A percentile compares a stretch with the other conserved stretches of the same genome.
phyloP scores from a whole-genome alignment of 2,888 invertebrate genomes.

The Pseudoips prasinana region DNA sequence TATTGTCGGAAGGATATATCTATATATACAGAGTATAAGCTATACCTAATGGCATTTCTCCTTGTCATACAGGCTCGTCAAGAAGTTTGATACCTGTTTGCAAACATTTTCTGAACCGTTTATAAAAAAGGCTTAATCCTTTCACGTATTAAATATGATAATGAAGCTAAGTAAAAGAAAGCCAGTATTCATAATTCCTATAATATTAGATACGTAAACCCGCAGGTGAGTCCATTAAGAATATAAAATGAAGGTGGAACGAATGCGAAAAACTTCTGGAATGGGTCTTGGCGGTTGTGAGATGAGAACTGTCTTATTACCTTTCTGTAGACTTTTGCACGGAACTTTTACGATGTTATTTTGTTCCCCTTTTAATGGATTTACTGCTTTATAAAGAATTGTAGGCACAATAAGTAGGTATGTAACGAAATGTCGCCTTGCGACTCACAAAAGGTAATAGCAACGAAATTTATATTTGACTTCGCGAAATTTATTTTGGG shows the following conservation, averaged over 20 bases:
- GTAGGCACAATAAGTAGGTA: constrained; percentile 34
- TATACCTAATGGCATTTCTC: too few relatives aligned
- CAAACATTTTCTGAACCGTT: too few relatives aligned
- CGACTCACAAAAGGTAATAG: constrained; percentile 21
- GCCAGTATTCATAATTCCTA: constrained; percentile 37
- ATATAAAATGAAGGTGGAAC: constrained; percentile 56
- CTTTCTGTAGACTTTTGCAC: constrained; percentile 41
- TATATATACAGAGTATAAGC: too few relatives aligned
- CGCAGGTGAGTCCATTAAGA: constrained; percentile 61
- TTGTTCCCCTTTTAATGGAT: constrained; percentile 43
- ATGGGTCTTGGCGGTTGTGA: constrained; percentile 46
- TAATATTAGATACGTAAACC: constrained; percentile 39
- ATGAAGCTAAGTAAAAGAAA: constrained; percentile 27
- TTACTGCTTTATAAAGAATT: constrained; percentile 39
- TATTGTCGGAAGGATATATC: too few relatives aligned
- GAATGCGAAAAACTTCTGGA: constrained; percentile 57
- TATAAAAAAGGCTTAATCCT: constrained; percentile 13
- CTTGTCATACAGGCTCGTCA: too few relatives aligned
- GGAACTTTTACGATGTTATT: constrained; percentile 43
- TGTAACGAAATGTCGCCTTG: constrained; percentile 27
- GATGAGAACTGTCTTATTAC: constrained; percentile 50
- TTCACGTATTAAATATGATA: constrained; percentile 18
- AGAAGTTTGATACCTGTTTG: too few relatives aligned
- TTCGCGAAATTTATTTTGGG: constrained; percentile 26
- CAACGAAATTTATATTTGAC: constrained; percentile 21